Conservation (phyloP, 2,797 vertebrate species). For the Pangasius macronema region DNA sequence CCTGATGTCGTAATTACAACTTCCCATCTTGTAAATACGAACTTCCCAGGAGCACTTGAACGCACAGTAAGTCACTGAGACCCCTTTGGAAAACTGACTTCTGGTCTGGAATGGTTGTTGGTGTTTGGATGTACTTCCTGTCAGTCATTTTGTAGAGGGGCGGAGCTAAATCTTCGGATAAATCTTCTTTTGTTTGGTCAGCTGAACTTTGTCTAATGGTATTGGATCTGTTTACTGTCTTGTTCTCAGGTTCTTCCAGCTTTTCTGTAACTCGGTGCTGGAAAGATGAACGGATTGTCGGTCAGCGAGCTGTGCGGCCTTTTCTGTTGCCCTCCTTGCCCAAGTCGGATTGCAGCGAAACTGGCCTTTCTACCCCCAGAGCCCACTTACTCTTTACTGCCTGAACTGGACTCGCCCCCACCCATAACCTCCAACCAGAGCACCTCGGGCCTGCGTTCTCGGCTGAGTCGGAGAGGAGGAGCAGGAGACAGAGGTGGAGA, state of each 20-base stretch:
- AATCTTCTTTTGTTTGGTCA: background rate
- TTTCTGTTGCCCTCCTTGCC: constrained; percentile 93
- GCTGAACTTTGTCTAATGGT: background rate
- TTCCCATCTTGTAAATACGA: too few relatives aligned
- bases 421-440: constrained; percentile 60
- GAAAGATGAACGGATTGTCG: constrained; percentile 92
- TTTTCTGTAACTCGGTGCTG: constrained; percentile 55
- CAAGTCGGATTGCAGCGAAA: constrained; percentile 94
- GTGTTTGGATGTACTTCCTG: background rate
- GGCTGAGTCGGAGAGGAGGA: constrained; percentile 57
- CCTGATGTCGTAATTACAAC: too few relatives aligned
- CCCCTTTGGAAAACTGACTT: background rate
- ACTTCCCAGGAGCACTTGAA: too few relatives aligned
- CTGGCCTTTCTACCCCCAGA: constrained; percentile 95
- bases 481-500: constrained; percentile 58
- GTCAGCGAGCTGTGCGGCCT: constrained; percentile 94
- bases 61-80: background rate
- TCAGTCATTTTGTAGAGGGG: background rate
- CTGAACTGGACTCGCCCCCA: constrained; percentile 74
- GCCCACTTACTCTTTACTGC: constrained; percentile 88
- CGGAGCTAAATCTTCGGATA: background rate
- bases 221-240: background rate
- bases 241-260: constrained; percentile 39
- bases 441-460: constrained; percentile 72
- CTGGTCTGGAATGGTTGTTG: background rate